Base-by-base conservation (phyloP, 2,888 invertebrate genomes). In the Diploptera punctata region DNA sequence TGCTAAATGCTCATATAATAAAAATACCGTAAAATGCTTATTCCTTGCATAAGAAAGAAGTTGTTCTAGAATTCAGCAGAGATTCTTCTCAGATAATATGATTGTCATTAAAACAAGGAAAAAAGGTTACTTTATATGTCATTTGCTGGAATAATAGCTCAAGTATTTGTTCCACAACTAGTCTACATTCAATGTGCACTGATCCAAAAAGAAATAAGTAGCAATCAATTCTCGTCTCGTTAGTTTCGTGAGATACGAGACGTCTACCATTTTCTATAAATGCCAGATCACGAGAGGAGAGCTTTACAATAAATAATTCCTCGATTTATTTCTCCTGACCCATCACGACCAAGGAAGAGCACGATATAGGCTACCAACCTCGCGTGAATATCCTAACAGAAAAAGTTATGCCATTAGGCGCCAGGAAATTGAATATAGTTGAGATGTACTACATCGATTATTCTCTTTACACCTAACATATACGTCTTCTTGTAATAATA, bases 301-400 rank as follows among this genome's bases (percentile, higher is more conserved):
- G 44, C 26, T 18, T 47, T 65, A 13, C 47, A 47, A 65, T 65
- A 65, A 47, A 65, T 65, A 65, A 65, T 47, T 65, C 65, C 47
- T 61, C 24, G 52, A 1, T 24, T 52, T 52, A 52, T 52, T 33
- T 16, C 26, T 16, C 57, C n/a, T 65, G 47, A 65, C 65, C 65
- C 65, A 65, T 65, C 65, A 65, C 65, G 47, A 65, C 57, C n/a
- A 5, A 26, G 57, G 26, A 57, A 29, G 44, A 47, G 29, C 47
- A 65, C 65, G 65, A 65, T 47, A 65, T 65, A n/a, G 47, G 38
- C 18, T 44, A 26, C 47, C 33, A 7, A 7, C 33, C n/a, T n/a
- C n/a, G n/a, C n/a, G n/a, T n/a, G n/a, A n/a, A n/a, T n/a, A n/a
- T n/a, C n/a, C n/a, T n/a, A n/a, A n/a, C n/a, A n/a, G n/a, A n/a